Conservation (phyloP, 2,113 vertebrate species). For the Gymnarchus niloticus region DNA sequence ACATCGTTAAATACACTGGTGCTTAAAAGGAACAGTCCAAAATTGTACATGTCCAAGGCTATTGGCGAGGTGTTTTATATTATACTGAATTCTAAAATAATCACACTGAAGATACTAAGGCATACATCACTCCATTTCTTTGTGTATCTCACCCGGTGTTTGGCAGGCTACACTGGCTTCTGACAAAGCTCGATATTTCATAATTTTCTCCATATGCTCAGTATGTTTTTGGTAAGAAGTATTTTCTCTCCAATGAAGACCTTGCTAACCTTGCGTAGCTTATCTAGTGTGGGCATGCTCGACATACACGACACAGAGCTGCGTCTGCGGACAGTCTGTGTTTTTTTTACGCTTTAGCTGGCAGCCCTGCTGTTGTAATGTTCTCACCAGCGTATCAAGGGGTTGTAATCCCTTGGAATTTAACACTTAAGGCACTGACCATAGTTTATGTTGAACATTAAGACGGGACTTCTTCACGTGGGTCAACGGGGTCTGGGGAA, state of each 20-base stretch:
- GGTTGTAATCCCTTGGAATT: slow-evolving; percentile 9
- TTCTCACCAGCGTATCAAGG: neutral
- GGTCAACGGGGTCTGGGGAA: neutral
- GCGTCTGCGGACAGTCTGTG: neutral
- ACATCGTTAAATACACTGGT: neutral
- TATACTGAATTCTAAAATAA: neutral
- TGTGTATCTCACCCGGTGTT: neutral
- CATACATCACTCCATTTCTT: neutral
- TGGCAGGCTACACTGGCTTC: neutral
- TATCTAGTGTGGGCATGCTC: neutral
- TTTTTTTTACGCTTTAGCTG: neutral
- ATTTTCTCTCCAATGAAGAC: neutral
- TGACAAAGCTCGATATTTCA: neutral
- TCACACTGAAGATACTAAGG: neutral
- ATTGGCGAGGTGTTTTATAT: neutral
- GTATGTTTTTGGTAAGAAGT: neutral
- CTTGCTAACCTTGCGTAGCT: neutral
- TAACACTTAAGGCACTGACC: slow-evolving; percentile 1
- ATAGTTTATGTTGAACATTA: slow-evolving; percentile 8
- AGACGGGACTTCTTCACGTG: neutral
- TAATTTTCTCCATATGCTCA: neutral
- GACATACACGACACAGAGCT: neutral
- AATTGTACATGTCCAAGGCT: neutral
- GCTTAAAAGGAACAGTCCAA: neutral
- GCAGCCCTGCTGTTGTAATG: slow-evolving; percentile 1